These are phyloP conservation scores for Thinocorus orbignyianus DNA, from an alignment of 2,113 vertebrate genomes.

Conservation along the genomic window DNA sequence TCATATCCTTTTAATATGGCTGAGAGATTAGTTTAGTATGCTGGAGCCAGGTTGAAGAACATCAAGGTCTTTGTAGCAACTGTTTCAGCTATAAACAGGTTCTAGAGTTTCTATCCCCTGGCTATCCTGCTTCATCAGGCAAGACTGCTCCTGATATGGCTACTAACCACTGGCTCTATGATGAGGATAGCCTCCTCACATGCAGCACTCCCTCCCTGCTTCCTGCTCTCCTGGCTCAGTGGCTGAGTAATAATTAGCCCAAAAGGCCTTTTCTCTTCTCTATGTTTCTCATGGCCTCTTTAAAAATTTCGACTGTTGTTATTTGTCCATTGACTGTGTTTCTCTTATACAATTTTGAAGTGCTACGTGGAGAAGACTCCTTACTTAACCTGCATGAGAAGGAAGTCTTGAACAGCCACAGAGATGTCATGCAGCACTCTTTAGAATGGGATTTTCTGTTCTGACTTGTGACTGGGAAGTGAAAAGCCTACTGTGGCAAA, in stretches of 20 bases:
- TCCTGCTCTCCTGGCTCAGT: background rate
- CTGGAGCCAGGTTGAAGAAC: background rate
- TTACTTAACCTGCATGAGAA: background rate
- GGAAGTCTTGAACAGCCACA: accelerated
- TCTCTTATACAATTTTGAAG: background rate
- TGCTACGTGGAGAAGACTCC: background rate
- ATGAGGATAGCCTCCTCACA: background rate
- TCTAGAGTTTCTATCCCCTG: background rate
- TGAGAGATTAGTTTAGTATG: background rate
- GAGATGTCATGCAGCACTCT: background rate
- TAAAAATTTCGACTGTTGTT: background rate
- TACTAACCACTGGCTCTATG: background rate
- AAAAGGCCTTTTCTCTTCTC: background rate
- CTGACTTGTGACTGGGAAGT: background rate
- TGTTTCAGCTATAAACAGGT: background rate
- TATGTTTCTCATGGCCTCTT: background rate
- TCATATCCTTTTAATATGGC: background rate
- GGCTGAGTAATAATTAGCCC: background rate
- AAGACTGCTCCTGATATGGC: background rate
- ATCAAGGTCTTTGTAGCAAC: background rate
- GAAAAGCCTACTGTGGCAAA: background rate
- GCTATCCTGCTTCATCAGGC: background rate
- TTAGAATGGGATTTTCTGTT: background rate
- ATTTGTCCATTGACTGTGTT: background rate
- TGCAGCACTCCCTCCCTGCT: background rate